phyloP scores from a whole-genome alignment of 2,888 invertebrate species.

The Stenotaenia linearis region DNA sequence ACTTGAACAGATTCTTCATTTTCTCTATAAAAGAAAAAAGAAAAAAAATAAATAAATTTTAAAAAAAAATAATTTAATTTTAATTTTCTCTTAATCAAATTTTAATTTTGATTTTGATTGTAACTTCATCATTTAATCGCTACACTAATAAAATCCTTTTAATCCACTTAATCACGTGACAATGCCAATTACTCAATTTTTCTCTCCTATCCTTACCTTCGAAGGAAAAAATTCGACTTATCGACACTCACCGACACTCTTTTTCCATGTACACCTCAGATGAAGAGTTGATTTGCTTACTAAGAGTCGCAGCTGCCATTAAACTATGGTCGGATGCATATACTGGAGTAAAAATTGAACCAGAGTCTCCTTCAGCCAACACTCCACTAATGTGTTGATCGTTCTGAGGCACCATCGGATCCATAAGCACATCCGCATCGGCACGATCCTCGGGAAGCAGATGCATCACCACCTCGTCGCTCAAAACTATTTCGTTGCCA shows the following conservation, averaged over 20 bases:
- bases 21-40: not conserved
- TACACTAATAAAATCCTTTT: no score
- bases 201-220: no score
- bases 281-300: not conserved
- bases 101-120: no score
- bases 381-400: not conserved
- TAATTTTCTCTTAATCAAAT: no score
- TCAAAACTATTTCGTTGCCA: conserved; percentile 13
- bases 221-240: not conserved
- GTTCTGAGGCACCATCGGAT: not conserved
- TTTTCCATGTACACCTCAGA: not conserved
- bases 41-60: not conserved
- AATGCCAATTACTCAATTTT: no score
- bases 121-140: no score
- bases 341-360: not conserved
- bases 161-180: no score
- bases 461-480: conserved; percentile 22
- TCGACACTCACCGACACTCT: no score
- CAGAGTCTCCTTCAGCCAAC: no score
- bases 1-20: not conserved
- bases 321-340: not conserved
- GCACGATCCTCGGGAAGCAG: not conserved
- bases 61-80: not conserved
- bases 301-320: not conserved
- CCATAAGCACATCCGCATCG: not conserved